Conservation (phyloP, 1,140 invertebrate genomes). For the Euwallacea fornicatus region DNA sequence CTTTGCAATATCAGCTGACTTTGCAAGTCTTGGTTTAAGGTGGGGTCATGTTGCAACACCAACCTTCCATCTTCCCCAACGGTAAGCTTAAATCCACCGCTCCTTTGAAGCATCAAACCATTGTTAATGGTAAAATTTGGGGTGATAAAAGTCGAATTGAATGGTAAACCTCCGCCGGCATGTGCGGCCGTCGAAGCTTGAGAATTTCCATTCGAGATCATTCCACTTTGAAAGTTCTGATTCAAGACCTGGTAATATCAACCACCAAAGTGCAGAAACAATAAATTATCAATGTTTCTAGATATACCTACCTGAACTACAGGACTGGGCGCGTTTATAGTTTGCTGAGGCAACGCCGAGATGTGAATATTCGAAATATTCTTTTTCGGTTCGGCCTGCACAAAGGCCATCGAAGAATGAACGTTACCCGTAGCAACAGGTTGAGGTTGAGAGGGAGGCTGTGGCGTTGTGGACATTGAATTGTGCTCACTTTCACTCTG, state of each 20-base stretch:
- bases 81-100: slow-evolving; percentile 50
- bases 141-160: slow-evolving; percentile 49
- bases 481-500: slow-evolving; percentile 50
- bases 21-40: slow-evolving; percentile 50
- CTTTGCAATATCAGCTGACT: slow-evolving; percentile 53
- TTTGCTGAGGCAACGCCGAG: slow-evolving; percentile 44
- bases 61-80: slow-evolving; percentile 52
- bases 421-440: slow-evolving; percentile 15
- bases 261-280: background rate
- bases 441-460: slow-evolving; percentile 31
- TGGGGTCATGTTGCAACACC: slow-evolving; percentile 52
- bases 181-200: slow-evolving; percentile 39
- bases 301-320: slow-evolving; percentile 43
- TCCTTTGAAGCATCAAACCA: slow-evolving; percentile 50
- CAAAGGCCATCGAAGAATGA: slow-evolving; percentile 25
- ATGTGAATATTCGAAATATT: slow-evolving; percentile 50
- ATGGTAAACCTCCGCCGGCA: slow-evolving; percentile 37
- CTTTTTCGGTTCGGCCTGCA: slow-evolving; percentile 41
- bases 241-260: slow-evolving; percentile 32
- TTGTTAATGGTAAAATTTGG: slow-evolving; percentile 53
- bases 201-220: slow-evolving; percentile 46
- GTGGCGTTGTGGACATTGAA: slow-evolving; percentile 43
- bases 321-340: slow-evolving; percentile 45
- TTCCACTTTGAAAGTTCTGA: slow-evolving; percentile 46
- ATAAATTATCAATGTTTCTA: background rate